Base-by-base conservation (phyloP, 2,888 invertebrate species). In the Cistogaster globosa region DNA sequence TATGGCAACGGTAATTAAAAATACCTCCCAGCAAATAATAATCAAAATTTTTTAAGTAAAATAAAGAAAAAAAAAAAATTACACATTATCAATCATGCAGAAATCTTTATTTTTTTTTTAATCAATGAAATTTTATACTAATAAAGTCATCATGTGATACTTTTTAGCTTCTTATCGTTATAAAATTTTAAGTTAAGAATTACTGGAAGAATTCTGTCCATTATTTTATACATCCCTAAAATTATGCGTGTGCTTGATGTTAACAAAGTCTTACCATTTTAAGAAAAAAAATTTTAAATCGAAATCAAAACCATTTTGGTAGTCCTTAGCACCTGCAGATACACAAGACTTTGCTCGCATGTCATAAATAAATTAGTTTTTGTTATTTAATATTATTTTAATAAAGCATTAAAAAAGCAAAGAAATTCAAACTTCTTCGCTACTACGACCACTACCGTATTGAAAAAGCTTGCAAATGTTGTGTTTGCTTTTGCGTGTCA, bases 251-350 rank as follows among this genome's bases (percentile, higher is more conserved):
- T 63, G 74, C 16, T n/a, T 42, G 42, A 58, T 83, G 77, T 65
- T 82, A 82, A 58, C 57, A 72, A 58, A 72, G 55, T 16, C 72
- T 62, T 71, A 48, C 65, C 72, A 58, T 65, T 65, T n/a, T 55
- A 45, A 18, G n/a, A n/a, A n/a, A n/a, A n/a, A n/a, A n/a, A n/a
- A n/a, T n/a, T n/a, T n/a, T n/a, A 14, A 53, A 53, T 11, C 12
- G 11, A 42, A 42, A 42, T 42, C 42, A 42, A 42, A 48, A 20
- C 26, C 11, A 51, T 67, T 74, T 68, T 68, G 81, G 58, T 60
- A 63, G 55, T 84, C 58, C 80, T 74, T 82, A 69, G 85, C 85
- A 85, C 85, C 85, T 85, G 85, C 85, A 85, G 63, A 85, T 74
- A 85, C 67, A 60, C 48, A 48, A 60, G 71, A 82, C 78, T 77